These are phyloP conservation scores for Agrochola litura DNA, from an alignment of 2,888 invertebrate genomes.

Conservation along the genomic window DNA sequence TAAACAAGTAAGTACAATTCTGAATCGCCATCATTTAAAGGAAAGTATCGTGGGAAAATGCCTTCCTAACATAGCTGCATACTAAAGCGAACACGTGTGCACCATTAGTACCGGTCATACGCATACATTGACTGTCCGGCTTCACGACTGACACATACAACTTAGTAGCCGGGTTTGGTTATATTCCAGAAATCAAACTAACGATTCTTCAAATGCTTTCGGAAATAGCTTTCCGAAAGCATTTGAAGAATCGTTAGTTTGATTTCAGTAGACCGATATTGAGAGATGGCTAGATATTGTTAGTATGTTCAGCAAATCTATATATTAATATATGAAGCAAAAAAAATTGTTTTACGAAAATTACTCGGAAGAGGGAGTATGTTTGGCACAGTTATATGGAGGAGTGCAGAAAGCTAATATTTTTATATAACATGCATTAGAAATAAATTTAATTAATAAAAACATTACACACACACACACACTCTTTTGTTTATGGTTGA, in stretches of 20 bases:
- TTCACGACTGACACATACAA: constrained; percentile 34
- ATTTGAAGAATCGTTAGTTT: no score
- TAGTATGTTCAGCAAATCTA: neutral
- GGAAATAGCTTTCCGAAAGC: no score
- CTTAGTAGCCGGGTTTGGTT: constrained; percentile 10
- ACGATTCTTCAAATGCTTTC: neutral
- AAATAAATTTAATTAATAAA: no score
- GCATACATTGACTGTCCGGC: constrained; percentile 36
- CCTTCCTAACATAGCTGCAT: constrained; percentile 39
- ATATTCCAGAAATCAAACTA: neutral
- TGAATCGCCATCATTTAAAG: constrained; percentile 9
- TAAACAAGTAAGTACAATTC: neutral
- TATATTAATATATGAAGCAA: no score
- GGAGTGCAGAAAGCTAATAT: no score
- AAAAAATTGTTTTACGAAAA: no score
- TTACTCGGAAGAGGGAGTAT: no score
- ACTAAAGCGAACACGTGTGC: constrained; percentile 41
- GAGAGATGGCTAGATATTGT: no score
- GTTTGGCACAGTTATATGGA: no score
- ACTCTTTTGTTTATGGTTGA: no score
- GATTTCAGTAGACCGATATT: neutral
- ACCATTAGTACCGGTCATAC: constrained; percentile 48
- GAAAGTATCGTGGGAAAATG: constrained; percentile 40
- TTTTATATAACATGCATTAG: no score
- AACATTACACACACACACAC: no score